Conservation (phyloP, 2,113 vertebrate genomes). For the Hemiprocne comata region DNA sequence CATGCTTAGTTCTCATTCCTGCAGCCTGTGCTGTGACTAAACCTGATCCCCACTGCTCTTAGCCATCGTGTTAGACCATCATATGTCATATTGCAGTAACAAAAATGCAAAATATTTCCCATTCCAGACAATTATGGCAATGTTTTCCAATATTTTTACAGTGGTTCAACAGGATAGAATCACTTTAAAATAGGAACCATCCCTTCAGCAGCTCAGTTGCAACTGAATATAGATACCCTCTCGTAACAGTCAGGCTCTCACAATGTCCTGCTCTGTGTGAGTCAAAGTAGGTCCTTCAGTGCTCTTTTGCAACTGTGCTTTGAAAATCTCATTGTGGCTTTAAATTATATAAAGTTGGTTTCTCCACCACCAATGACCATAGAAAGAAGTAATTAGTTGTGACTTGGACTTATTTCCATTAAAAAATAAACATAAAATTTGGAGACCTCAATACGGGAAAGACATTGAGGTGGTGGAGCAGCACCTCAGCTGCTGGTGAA, state of each 20-base stretch:
- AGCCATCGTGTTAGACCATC: not conserved
- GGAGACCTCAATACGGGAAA: not conserved
- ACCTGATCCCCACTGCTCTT: not conserved
- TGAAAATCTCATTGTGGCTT: not conserved
- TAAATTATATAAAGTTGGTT: not conserved
- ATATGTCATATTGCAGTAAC: not conserved
- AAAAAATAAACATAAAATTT: slow-evolving; percentile 21
- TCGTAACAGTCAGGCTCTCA: not conserved
- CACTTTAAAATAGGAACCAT: not conserved
- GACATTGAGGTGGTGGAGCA: too few species aligned
- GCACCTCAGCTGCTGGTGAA: too few species aligned
- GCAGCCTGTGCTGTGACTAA: not conserved
- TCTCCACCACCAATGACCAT: slow-evolving; percentile 19
- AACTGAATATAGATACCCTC: not conserved
- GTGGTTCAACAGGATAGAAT: not conserved
- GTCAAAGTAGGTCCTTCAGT: not conserved
- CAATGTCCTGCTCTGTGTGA: not conserved
- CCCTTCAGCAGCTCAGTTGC: not conserved
- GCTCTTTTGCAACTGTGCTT: not conserved
- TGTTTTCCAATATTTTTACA: not conserved
- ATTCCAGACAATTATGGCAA: not conserved
- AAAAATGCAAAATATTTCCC: not conserved
- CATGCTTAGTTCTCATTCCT: not conserved
- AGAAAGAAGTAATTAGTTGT: not conserved
- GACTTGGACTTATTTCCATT: not conserved